Base-by-base conservation (phyloP, 2,113 vertebrate species). In the Channa maculata region DNA sequence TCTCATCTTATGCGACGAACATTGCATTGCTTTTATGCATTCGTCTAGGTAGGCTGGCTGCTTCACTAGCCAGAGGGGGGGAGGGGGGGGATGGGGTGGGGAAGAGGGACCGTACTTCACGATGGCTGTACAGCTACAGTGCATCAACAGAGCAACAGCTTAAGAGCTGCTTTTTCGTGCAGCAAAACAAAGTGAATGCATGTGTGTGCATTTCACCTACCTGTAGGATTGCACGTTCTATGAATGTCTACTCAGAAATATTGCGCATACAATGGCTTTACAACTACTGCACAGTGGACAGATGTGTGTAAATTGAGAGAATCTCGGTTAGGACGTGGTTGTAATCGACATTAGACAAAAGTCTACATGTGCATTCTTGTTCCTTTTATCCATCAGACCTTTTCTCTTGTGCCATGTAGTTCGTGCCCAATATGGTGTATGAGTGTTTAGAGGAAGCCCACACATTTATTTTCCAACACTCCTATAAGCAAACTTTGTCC, bases 41-140 rank as follows among this genome's bases (percentile, higher is more conserved):
- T 65, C 8, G 63, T 85, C 54, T 83, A 78, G 87, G 86, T 83
- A 78, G 62, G 63, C 77, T 85, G 80, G 59, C 73, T 74, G 84
- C 80, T 70, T 82, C 71, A 34, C 49, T 68, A 58, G 71, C 70
- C 57, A 68, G 58, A 52, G 54, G 10, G 37, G 50, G 33, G 39
- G n/a, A 14, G 44, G 41, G 50, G 38, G 60, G 59, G 37, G 45
- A 13, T 34, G 55, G 37, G 68, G 51, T 50, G 66, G 65, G 60
- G 34, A 36, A 37, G 77, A 50, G 67, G 65, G 68, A 82, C 82
- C 65, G 9, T 75, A 74, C 83, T 83, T 88, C 63, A 77, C 62
- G 70, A 71, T 84, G 70, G 58, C 79, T 82, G 75, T 63, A 75
- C 74, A 61, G 82, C 82, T 71, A 43, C 75, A 67, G 78, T 72